A percentile compares a stretch with the other conserved stretches of the same genome.
Conservation (phyloP, 1,140 invertebrate species). For the Trichonephila clavipes region DNA sequence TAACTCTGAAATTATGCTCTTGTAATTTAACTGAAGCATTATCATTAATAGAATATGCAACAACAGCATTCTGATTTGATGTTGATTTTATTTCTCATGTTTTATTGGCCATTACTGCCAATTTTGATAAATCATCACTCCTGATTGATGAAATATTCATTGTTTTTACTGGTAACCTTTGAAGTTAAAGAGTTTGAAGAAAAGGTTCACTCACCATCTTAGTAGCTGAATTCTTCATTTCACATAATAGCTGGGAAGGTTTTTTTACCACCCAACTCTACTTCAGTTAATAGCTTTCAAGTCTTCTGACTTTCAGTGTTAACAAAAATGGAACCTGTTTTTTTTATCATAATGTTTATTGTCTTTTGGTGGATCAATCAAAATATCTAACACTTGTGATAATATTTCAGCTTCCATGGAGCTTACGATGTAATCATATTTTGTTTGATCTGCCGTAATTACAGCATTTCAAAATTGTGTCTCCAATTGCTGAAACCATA, state of each 20-base stretch:
- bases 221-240: constrained; percentile 62
- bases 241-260: constrained; percentile 63
- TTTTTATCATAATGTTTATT: constrained; percentile 39
- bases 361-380: constrained; percentile 52
- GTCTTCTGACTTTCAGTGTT: constrained; percentile 52
- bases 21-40: not conserved
- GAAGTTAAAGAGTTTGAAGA: constrained; percentile 65
- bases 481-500: constrained; percentile 60
- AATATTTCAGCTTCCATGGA: constrained; percentile 68
- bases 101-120: not conserved
- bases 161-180: constrained; percentile 30
- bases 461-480: constrained; percentile 59
- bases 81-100: not conserved
- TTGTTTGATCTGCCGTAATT: constrained; percentile 65
- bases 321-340: constrained; percentile 45
- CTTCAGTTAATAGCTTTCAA: constrained; percentile 53
- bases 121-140: not conserved
- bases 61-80: not conserved
- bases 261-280: constrained; percentile 61
- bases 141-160: not conserved
- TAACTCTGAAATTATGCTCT: not conserved
- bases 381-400: constrained; percentile 56
- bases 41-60: not conserved
- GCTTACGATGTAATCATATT: constrained; percentile 64
- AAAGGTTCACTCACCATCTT: constrained; percentile 57